Conservation (phyloP, 2,888 invertebrate genomes). For the Pterostichus niger region DNA sequence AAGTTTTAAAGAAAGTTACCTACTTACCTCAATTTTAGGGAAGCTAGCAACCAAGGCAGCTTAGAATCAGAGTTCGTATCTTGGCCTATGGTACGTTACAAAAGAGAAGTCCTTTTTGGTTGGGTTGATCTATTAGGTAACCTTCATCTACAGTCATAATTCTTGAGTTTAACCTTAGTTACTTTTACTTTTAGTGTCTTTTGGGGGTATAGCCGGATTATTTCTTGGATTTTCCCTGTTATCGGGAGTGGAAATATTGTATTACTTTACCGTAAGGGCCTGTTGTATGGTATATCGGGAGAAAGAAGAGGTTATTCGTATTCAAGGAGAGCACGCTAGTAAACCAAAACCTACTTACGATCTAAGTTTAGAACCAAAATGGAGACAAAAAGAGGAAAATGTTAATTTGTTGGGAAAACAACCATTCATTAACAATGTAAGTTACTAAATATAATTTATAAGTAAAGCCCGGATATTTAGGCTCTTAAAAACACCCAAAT, state of each 20-base stretch:
- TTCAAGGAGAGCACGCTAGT: slow-evolving; percentile 76
- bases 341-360: slow-evolving; percentile 73
- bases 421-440: neutral
- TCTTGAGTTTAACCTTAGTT: no score
- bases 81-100: slow-evolving; percentile 89
- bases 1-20: no score
- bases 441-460: no score
- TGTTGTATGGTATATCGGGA: slow-evolving; percentile 82
- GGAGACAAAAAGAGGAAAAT: slow-evolving; percentile 68
- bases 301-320: slow-evolving; percentile 76
- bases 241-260: slow-evolving; percentile 87
- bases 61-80: slow-evolving; percentile 85
- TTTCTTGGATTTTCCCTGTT: slow-evolving; percentile 88
- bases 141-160: no score
- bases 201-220: slow-evolving; percentile 83
- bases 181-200: slow-evolving; percentile 79
- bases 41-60: neutral
- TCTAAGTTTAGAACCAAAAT: slow-evolving; percentile 75
- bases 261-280: slow-evolving; percentile 87
- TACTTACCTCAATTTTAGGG: slow-evolving; percentile 1
- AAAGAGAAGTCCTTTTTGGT: slow-evolving; percentile 89
- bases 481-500: no score
- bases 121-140: slow-evolving; percentile 80
- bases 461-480: no score
- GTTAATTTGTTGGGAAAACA: neutral